Evolutionary conservation across 2,113 vertebrate genomes (phyloP), one percentile per base, ranked within the genome.

Genomic region (Plotosus lineatus): DNA sequence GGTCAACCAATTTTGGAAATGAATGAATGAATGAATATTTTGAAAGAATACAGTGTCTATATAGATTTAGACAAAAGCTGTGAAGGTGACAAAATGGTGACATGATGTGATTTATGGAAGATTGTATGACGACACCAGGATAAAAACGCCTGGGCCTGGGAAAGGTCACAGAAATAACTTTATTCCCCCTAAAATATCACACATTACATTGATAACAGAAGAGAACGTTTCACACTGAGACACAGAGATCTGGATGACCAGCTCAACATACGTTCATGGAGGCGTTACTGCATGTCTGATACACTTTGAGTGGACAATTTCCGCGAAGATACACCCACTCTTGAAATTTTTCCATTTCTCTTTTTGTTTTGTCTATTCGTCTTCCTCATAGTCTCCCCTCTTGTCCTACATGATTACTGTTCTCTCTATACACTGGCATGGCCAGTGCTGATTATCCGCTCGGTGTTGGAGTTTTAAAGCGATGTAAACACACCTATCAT

Each of bases 401-500:
- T 60, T 71, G 53, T 60, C n/a, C 26, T 36, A 56, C 28, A 72
- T 36, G 26, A 79, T 72, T n/a, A 48, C 65, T 19, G 46, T 15
- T 53, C 9, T 17, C 77, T 71, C 51, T 28, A 33, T 61, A 42
- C 23, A 26, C n/a, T 78, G 31, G 40, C 56, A 21, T 14, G 75
- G 26, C 12, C 63, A 40, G 28, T 33, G 21, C 31, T 78, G 61
- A 68, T 78, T 50, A 78, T 33, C 31, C 36, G 50, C 50, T 28
- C 50, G 3, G n/a, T 26, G n/a, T 23, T 8, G 63, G 15, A 4
- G 44, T 48, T 44, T 15, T 60, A n/a, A 61, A 28, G 21, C 63
- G 46, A 78, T 42, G 36, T 44, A 58, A 69, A 68, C 77, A 53
- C 46, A 51, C 8, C 33, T 50, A 48, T 31, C 23, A 58, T 71